Evolutionary conservation across 1,140 invertebrate species (phyloP).

Genomic region (Bursaphelenchus mucronatus): DNA sequence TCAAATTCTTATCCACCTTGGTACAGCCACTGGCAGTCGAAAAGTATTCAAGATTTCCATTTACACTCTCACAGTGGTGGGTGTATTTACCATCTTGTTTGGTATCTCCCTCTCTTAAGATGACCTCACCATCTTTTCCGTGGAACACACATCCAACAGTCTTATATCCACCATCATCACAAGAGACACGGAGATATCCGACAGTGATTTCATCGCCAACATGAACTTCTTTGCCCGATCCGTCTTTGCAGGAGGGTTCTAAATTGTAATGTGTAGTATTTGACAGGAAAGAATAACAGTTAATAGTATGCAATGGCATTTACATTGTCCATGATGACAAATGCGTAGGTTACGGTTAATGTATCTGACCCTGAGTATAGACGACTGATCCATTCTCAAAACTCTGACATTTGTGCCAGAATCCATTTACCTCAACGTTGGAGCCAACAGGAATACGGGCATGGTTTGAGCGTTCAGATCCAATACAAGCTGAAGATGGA

Average conservation of each 20-base stretch:
- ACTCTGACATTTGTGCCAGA: conserved; percentile 42
- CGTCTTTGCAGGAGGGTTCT: conserved; percentile 32
- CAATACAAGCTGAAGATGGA: conserved; percentile 24
- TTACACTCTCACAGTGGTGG: conserved; percentile 41
- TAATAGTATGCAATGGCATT: not conserved
- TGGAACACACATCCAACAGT: conserved; percentile 39
- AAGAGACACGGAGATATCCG: conserved; percentile 40
- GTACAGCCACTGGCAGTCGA: conserved; percentile 26
- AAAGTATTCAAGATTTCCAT: conserved; percentile 35
- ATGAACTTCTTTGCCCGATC: conserved; percentile 41
- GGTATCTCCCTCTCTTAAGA: conserved; percentile 32
- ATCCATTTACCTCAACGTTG: conserved; percentile 30
- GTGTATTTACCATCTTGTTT: conserved; percentile 36
- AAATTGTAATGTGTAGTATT: conserved; percentile 1
- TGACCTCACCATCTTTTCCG: conserved; percentile 21
- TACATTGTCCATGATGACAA: not conserved
- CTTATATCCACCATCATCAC: conserved; percentile 38
- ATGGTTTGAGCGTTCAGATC: conserved; percentile 25
- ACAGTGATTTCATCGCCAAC: conserved; percentile 44
- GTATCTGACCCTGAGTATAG: conserved; percentile 42
- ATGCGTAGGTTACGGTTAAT: not conserved
- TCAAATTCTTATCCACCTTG: conserved; percentile 7
- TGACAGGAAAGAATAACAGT: conserved; percentile 12
- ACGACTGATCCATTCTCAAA: conserved; percentile 43
- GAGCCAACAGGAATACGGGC: conserved; percentile 29